Conservation (phyloP, 2,113 vertebrate genomes). For the Prionailurus viverrinus region DNA sequence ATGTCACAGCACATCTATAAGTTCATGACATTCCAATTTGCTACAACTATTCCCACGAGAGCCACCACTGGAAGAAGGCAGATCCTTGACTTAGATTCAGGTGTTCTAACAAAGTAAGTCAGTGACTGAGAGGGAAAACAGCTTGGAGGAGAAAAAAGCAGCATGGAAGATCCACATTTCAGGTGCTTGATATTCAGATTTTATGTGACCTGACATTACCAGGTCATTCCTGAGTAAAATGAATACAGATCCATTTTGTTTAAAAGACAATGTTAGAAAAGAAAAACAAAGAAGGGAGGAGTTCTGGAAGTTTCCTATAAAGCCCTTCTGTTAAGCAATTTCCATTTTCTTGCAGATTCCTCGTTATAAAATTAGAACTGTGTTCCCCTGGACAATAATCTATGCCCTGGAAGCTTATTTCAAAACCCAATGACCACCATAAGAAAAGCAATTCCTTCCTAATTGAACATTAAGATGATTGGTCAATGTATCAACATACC, state of each 20-base stretch:
- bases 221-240: not conserved
- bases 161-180: not conserved
- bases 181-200: not conserved
- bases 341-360: constrained; percentile 41
- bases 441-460: constrained; percentile 73
- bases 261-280: not conserved
- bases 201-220: not conserved
- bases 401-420: constrained; percentile 45
- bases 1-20: not conserved
- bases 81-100: not conserved
- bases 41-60: not conserved
- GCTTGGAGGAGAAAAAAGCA: not conserved
- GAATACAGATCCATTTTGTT: not conserved
- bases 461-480: constrained; percentile 66
- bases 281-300: constrained; percentile 10
- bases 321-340: constrained; percentile 30
- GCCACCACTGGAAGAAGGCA: not conserved
- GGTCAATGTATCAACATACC: constrained; percentile 50
- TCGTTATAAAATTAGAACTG: constrained; percentile 58
- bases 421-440: constrained; percentile 54
- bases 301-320: constrained; percentile 26
- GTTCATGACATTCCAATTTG: not conserved
- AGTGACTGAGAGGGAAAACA: not conserved
- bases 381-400: constrained; percentile 32
- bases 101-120: not conserved